Evolutionary conservation across 2,888 invertebrate species (phyloP), one percentile per base, ranked within the genome.

Genomic region (Saturnia pavonia): DNA sequence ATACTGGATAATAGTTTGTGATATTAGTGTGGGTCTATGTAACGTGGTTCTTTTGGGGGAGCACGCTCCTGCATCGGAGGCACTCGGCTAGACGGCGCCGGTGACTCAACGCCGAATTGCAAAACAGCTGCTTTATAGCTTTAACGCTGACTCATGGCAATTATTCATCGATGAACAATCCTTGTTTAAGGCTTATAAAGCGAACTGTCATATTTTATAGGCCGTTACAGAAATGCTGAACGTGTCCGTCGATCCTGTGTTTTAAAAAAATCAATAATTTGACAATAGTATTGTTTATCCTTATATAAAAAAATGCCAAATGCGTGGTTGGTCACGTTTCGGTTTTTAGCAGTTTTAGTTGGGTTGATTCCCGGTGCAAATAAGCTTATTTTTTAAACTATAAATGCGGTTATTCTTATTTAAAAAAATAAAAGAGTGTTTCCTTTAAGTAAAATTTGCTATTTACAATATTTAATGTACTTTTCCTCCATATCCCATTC

Each of bases 41-140:
- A 74, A 0, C 43, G 12, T 83, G 83, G 86, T 70, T 71, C 68
- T 60, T 57, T 68, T 60, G 74, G 79, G 77, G 78, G 76, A 79
- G 73, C 74, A 75, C 72, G 79, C 84, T 79, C 81, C 76, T 81
- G 81, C 79, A 79, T 71, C 74, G 76, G 76, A 77, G 74, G 79
- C 80, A 78, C 78, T 78, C 84, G 84, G 77, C 87, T 79, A 84
- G 87, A 86, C 88, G 88, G 87, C 87, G 88, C 87, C 87, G 74
- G 82, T 85, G 85, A 84, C 80, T 83, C 84, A 86, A 77, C 73
- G 73, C 73, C 72, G 67, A 75, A 73, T 77, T 72, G 79, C 82
- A 77, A 82, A 80, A 78, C 85, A 87, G 84, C 84, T 82, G 86
- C 85, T 86, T 82, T 84, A 82, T 78, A 74, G 82, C 80, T 82